Evolutionary conservation across 1,140 invertebrate species (phyloP), one percentile per base, ranked within the genome.

Genomic region (Bradynema listronoti): DNA sequence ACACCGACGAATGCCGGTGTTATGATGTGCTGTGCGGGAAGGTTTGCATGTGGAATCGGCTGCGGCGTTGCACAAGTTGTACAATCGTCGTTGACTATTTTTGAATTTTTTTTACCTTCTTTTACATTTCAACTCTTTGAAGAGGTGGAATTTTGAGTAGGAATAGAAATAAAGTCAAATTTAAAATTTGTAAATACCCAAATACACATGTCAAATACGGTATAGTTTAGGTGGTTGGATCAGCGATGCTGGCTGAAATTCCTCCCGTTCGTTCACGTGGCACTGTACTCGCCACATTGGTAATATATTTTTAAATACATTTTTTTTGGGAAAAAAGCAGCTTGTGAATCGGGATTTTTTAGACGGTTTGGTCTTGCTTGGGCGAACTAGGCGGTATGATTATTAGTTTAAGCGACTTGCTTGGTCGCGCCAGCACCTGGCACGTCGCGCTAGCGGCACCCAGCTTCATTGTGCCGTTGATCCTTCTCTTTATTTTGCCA

Each of bases 341-440:
- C 19, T 39, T 19, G 19, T 11, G 19, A 11, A 39, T 39, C 11
- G 36, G 19, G 19, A 39, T 39, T 39, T 39, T 55, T 55, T 25
- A 65, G 63, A 71, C 66, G 11, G 66, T 66, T 49, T 68, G 66
- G 66, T 62, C 66, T 4, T 68, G 66, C 33, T 19, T 68, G 32
- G 66, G 66, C 29, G 66, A 68, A 63, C 43, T 68, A 41, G 29
- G 42, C 29, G 66, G 66, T 4, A 69, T 68, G 63, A 16, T 71
- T 14, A 29, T 68, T 7, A 1, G 27, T 56, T 60, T 60, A 25
- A 55, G 47, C 4, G 34, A 32, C 19, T 49, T 70, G 4, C 58
- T 68, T 19, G 66, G 66, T 33, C 39, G 54, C 3, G 25, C 32
- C 9, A 7, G 25, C 19, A 25, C 30, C 1, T 68, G 66, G 66